Evolutionary conservation across 2,888 invertebrate genomes (phyloP).

Genomic region (Leistus spinibarbis): DNA sequence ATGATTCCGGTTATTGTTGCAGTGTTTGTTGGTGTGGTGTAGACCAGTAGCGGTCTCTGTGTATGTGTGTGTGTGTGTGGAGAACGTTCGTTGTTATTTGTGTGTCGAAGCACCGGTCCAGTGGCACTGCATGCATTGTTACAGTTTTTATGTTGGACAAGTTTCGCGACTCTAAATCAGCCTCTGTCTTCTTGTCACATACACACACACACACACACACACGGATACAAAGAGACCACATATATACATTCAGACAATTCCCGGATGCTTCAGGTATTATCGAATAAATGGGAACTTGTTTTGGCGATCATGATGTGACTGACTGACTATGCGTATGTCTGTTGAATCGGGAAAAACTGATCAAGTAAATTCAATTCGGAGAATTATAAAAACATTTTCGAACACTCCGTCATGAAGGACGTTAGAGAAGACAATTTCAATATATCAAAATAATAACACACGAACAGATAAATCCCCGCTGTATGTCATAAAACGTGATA

Average conservation of each 20-base stretch:
- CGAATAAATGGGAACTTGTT: neutral
- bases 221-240: neutral
- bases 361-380: neutral
- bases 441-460: neutral
- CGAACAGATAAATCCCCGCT: no score
- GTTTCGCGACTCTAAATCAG: constrained; percentile 49
- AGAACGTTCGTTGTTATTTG: neutral
- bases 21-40: neutral
- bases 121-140: constrained; percentile 44
- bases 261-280: neutral
- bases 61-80: neutral
- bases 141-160: constrained; percentile 50
- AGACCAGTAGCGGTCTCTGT: neutral
- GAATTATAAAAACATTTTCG: no score
- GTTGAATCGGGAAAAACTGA: neutral
- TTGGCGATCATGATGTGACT: neutral
- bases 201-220: neutral
- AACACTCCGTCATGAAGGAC: neutral
- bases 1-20: neutral
- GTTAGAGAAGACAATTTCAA: neutral
- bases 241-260: neutral
- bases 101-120: constrained; percentile 39
- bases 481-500: neutral
- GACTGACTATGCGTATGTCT: neutral
- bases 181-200: neutral